Percentiles rank a stretch among this genome's conserved stretches.
Conservation (phyloP, 2,797 vertebrate species). For the Tinamus major region DNA sequence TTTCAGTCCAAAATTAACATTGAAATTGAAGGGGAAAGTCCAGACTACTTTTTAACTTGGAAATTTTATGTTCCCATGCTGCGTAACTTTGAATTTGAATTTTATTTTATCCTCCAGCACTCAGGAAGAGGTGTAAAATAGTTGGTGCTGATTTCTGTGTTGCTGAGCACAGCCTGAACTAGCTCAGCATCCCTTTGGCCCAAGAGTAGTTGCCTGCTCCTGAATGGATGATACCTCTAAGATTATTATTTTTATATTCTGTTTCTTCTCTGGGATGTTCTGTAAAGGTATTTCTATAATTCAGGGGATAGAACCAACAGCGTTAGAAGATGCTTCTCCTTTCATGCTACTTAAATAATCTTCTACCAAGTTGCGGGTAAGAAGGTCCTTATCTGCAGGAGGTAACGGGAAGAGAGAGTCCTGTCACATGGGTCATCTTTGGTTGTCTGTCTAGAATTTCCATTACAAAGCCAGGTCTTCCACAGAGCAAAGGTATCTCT, state of each 20-base stretch:
- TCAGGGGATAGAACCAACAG: neutral
- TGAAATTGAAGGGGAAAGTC: neutral
- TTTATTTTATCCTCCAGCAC: neutral
- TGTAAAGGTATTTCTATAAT: neutral
- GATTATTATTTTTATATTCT: neutral
- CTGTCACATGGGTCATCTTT: neutral
- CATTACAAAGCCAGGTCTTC: neutral
- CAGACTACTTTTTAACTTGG: neutral
- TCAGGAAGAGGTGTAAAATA: neutral
- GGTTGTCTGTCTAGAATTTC: conserved; percentile 1
- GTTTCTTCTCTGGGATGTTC: neutral
- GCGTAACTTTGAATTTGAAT: neutral
- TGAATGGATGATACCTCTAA: neutral
- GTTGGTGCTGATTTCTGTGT: neutral
- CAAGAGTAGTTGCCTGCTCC: neutral
- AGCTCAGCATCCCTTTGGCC: neutral
- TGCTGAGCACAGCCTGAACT: neutral
- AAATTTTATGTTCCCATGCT: neutral
- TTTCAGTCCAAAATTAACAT: neutral
- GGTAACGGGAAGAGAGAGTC: neutral
- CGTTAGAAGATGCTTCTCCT: neutral
- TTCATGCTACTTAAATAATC: neutral
- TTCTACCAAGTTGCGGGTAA: neutral
- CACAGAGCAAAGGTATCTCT: neutral
- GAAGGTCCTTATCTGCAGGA: neutral